Percentiles rank a stretch among this genome's conserved stretches.
These are phyloP conservation scores for Trematocara caparti DNA, from an alignment of 2,797 vertebrate genomes.

Conservation along the genomic window DNA sequence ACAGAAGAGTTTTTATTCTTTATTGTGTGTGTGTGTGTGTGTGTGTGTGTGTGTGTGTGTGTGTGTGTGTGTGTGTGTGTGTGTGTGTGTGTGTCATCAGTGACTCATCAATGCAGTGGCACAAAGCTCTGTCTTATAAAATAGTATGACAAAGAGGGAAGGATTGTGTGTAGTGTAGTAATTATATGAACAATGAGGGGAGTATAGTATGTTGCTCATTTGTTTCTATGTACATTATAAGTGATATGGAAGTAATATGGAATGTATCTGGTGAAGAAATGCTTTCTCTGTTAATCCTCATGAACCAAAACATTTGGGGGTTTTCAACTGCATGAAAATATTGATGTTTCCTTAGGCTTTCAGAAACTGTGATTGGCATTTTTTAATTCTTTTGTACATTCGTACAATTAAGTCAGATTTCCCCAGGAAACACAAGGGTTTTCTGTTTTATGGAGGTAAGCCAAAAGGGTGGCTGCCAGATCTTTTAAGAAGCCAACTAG, in stretches of 20 bases:
- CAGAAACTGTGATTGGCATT: not conserved
- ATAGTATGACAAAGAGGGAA: not conserved
- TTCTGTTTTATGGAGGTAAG: not conserved
- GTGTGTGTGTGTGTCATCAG: slow-evolving; percentile 32
- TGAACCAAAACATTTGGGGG: not conserved
- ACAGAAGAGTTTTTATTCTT: too few species aligned
- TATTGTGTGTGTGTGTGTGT: not conserved
- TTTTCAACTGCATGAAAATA: not conserved
- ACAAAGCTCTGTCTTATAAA: slow-evolving; percentile 1
- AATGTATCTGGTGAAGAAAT: not conserved
- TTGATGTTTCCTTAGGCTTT: not conserved
- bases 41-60: not conserved
- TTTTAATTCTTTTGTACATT: not conserved
- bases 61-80: not conserved
- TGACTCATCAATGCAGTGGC: slow-evolving; percentile 57
- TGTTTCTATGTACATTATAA: not conserved
- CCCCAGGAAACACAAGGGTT: not conserved
- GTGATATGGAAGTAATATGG: not conserved
- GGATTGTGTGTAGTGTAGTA: not conserved
- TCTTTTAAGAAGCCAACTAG: not conserved
- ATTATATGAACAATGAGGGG: not conserved
- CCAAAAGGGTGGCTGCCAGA: not conserved
- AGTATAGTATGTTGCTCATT: not conserved
- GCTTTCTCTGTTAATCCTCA: not conserved
- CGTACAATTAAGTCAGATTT: not conserved